phyloP scores from a whole-genome alignment of 1,140 invertebrate species.

The Drosophila quadrilineata region DNA sequence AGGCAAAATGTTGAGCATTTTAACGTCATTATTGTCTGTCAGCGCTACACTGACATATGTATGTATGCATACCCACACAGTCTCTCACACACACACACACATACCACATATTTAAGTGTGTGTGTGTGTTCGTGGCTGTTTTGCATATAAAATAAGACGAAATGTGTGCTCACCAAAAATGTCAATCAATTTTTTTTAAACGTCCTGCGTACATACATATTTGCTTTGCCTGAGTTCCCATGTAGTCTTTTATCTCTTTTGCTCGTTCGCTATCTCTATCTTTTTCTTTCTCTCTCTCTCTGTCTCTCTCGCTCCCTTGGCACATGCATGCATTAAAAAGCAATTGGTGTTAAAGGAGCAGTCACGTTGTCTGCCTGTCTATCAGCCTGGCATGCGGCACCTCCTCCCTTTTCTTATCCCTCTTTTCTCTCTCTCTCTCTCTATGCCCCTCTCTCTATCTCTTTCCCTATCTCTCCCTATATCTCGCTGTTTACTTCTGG shows the following conservation, averaged over 20 bases:
- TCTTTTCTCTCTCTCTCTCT: neutral
- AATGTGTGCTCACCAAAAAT: conserved; percentile 78
- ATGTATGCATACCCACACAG: neutral
- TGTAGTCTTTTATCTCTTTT: neutral
- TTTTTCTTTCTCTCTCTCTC: neutral
- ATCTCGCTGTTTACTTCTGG: neutral
- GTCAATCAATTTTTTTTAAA: conserved; percentile 74
- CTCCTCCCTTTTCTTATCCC: no score
- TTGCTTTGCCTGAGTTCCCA: conserved; percentile 6
- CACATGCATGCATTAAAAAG: conserved; percentile 78
- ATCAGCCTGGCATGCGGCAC: conserved; percentile 37
- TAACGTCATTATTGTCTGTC: conserved; percentile 81
- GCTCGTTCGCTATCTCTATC: neutral
- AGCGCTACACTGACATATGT: conserved; percentile 71
- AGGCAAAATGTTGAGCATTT: conserved; percentile 70
- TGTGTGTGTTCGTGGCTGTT: conserved; percentile 45
- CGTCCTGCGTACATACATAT: conserved; percentile 42
- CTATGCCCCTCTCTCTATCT: neutral
- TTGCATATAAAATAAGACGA: conserved; percentile 76
- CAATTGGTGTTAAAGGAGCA: conserved; percentile 79
- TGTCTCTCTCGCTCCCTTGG: conserved; percentile 10
- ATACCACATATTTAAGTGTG: neutral
- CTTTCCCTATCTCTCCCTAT: neutral
- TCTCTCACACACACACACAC: no score
- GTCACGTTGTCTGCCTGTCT: conserved; percentile 63